Percentiles rank a stretch among this genome's conserved stretches.
Evolutionary conservation across 2,113 vertebrate genomes (phyloP).

Genomic region (Prinia subflava): DNA sequence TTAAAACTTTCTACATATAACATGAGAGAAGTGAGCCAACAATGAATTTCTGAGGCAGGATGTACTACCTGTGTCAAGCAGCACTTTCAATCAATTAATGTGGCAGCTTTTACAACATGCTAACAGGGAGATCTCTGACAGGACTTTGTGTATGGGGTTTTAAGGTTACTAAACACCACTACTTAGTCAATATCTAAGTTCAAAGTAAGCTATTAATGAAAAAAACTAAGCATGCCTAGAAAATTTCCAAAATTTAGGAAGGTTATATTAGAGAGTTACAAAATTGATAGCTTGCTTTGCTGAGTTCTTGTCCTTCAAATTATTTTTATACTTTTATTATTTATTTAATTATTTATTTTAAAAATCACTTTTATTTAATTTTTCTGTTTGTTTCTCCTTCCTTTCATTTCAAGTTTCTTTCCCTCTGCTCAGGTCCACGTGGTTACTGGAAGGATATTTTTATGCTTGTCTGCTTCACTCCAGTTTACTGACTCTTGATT

Average conservation of each 20-base stretch:
- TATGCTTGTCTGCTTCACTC: neutral
- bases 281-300: neutral
- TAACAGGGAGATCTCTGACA: neutral
- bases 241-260: neutral
- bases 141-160: rapidly evolving
- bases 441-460: neutral
- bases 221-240: neutral
- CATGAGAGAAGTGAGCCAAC: neutral
- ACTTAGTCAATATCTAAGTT: neutral
- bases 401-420: neutral
- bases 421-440: neutral
- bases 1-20: neutral
- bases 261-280: neutral
- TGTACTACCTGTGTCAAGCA: neutral
- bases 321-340: neutral
- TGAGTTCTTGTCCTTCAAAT: neutral
- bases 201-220: neutral
- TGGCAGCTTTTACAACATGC: neutral
- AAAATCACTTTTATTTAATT: neutral
- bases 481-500: neutral
- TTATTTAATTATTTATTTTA: neutral
- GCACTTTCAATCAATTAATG: neutral
- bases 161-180: neutral
- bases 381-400: neutral
- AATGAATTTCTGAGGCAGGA: neutral